phyloP scores from a whole-genome alignment of 92 coral and sea anemone species.

The Heliopora coerulea region DNA sequence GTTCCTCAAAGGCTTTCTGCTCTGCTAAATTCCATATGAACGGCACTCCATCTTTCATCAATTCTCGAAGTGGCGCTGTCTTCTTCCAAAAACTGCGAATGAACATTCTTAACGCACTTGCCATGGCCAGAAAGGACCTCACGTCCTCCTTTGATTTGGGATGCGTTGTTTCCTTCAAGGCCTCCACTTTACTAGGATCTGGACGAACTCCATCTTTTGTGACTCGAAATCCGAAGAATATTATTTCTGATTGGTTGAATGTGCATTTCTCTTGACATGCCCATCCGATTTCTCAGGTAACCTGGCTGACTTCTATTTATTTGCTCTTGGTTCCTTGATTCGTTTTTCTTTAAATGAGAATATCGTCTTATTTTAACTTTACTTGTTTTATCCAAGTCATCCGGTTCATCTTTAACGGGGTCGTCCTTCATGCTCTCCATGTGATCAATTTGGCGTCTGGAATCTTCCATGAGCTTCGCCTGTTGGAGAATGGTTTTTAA shows the following conservation, averaged over 20 bases:
- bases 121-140: slow-evolving; percentile 18
- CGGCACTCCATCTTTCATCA: not conserved
- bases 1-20: not conserved
- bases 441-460: too few species aligned
- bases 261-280: slow-evolving; percentile 2
- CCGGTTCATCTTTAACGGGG: too few species aligned
- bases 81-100: slow-evolving; percentile 16
- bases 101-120: not conserved
- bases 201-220: slow-evolving; percentile 4
- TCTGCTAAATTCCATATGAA: slow-evolving; percentile 1
- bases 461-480: too few species aligned
- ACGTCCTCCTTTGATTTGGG: slow-evolving; percentile 3
- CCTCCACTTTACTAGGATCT: slow-evolving; percentile 17
- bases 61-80: slow-evolving; percentile 24
- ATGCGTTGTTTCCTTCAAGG: not conserved
- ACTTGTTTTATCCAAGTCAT: too few species aligned
- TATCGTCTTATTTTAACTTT: too few species aligned
- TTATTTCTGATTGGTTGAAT: slow-evolving; percentile 28
- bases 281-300: too few species aligned
- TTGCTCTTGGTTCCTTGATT: too few species aligned
- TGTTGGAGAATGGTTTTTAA: too few species aligned
- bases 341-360: too few species aligned
- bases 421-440: too few species aligned
- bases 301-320: too few species aligned
- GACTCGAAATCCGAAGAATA: slow-evolving; percentile 26